These are phyloP conservation scores for Lithobates pipiens DNA, from an alignment of 2,797 vertebrate genomes.

Conservation along the genomic window DNA sequence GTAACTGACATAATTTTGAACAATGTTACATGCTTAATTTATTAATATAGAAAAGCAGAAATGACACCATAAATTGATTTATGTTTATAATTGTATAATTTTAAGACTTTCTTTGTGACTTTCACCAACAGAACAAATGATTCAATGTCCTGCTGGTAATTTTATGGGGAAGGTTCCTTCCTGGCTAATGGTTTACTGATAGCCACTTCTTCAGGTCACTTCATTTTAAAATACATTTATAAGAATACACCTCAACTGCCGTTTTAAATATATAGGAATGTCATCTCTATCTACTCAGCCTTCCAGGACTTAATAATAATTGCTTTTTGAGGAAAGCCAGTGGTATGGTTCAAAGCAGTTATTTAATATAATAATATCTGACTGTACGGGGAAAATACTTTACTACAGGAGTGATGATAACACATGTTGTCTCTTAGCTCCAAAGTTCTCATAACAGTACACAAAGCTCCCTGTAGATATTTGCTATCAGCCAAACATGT, in stretches of 20 bases:
- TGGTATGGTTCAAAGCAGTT: constrained; percentile 1
- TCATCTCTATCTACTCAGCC: neutral
- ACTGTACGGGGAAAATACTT: neutral
- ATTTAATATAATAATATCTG: neutral
- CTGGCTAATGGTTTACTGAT: constrained; percentile 64
- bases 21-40: constrained; percentile 89
- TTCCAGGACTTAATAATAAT: constrained; percentile 24
- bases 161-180: constrained; percentile 64
- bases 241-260: constrained; percentile 43
- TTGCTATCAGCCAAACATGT: too few species aligned
- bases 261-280: constrained; percentile 30
- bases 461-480: too few species aligned
- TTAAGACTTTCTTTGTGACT: constrained; percentile 80
- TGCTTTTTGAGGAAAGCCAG: constrained; percentile 10
- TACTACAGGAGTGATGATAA: too few species aligned
- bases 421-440: too few species aligned
- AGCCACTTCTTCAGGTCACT: constrained; percentile 62
- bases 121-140: constrained; percentile 74
- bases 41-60: constrained; percentile 82
- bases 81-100: constrained; percentile 82
- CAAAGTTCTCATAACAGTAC: too few species aligned
- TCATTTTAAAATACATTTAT: constrained; percentile 66
- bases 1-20: constrained; percentile 91
- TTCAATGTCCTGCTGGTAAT: constrained; percentile 68
- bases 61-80: constrained; percentile 81